These are phyloP conservation scores for Digitonthophagus gazella DNA, from an alignment of 2,888 invertebrate species.

Conservation along the genomic window DNA sequence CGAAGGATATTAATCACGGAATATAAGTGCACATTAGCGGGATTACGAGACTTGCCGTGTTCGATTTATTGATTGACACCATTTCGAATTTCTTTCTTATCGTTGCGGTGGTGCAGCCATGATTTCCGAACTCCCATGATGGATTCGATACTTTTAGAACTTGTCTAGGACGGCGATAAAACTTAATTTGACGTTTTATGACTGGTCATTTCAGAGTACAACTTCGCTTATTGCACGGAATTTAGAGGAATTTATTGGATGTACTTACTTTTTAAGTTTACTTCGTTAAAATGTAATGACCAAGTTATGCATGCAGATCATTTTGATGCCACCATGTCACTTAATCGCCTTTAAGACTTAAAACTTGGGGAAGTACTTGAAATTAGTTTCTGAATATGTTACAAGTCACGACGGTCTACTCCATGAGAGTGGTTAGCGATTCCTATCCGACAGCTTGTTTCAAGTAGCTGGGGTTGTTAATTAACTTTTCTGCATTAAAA, in stretches of 20 bases:
- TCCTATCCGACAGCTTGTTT: background rate
- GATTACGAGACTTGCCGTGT: background rate
- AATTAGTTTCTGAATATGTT: background rate
- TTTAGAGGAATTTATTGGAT: no score
- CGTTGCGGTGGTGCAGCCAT: background rate
- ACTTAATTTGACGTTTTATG: background rate
- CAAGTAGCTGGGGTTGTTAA: background rate
- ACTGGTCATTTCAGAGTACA: background rate
- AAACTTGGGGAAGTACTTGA: background rate
- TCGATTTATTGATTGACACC: background rate
- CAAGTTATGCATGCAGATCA: background rate
- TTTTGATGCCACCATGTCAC: background rate
- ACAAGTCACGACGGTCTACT: background rate
- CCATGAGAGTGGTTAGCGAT: background rate
- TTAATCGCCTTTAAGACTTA: background rate
- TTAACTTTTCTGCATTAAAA: background rate
- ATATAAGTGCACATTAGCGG: background rate
- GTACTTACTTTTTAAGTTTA: background rate
- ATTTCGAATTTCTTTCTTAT: background rate
- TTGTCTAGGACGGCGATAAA: background rate
- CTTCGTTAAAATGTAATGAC: background rate
- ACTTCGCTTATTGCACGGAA: background rate
- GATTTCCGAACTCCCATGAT: background rate
- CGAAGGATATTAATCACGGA: background rate
- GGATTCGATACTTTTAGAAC: background rate